phyloP scores from a whole-genome alignment of 2,888 invertebrate genomes.

The Coleophora flavipennella region DNA sequence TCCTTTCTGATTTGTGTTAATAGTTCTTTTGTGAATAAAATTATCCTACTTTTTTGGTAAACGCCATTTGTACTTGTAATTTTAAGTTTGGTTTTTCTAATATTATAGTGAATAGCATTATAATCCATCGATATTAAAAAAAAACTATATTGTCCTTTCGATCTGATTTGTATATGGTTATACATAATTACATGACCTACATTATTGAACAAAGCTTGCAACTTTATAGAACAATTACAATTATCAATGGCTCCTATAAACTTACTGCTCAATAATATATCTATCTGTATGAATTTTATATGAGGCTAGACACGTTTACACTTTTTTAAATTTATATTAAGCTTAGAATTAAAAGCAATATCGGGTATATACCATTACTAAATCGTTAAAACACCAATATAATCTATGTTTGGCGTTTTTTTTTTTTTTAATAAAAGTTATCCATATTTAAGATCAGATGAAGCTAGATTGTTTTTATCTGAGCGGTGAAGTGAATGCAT shows the following conservation, averaged over 20 bases:
- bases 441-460: constrained; percentile 2
- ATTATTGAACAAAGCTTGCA: constrained; percentile 19
- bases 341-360: constrained; percentile 5
- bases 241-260: constrained; percentile 26
- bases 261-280: constrained; percentile 26
- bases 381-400: too few relatives aligned
- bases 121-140: too few relatives aligned
- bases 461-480: constrained; percentile 8
- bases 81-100: too few relatives aligned
- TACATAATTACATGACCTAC: too few relatives aligned
- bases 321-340: constrained; percentile 11
- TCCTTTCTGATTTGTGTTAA: too few relatives aligned
- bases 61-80: too few relatives aligned
- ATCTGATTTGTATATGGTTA: too few relatives aligned
- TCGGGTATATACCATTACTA: neutral
- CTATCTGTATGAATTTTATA: constrained; percentile 1
- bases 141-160: too few relatives aligned
- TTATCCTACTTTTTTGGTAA: too few relatives aligned
- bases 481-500: constrained; percentile 7
- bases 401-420: too few relatives aligned
- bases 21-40: too few relatives aligned
- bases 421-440: constrained; percentile 6
- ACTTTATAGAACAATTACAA: constrained; percentile 21
- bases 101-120: too few relatives aligned
- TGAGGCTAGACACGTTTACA: constrained; percentile 6